phyloP scores from a whole-genome alignment of 2,113 vertebrate genomes.

The Mola mola region DNA sequence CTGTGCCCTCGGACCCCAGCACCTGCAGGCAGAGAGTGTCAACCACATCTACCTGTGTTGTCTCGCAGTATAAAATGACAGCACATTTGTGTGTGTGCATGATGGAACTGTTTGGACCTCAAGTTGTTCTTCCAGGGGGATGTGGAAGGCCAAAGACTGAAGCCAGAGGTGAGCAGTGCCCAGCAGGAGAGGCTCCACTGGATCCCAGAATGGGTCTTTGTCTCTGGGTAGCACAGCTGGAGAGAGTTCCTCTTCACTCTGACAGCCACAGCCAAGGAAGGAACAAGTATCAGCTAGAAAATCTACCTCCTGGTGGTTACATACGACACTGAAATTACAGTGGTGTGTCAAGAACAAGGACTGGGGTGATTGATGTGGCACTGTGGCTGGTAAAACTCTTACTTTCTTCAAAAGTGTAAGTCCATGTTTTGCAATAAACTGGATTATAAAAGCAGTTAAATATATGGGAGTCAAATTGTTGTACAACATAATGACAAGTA shows the following conservation, averaged over 20 bases:
- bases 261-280: no score
- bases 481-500: no score
- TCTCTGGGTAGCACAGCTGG: conserved; percentile 60
- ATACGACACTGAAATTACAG: no score
- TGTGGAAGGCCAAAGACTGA: conserved; percentile 86
- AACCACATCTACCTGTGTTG: neutral
- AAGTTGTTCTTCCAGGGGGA: conserved; percentile 86
- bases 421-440: no score
- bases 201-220: conserved; percentile 91
- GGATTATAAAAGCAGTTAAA: no score
- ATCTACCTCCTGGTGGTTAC: no score
- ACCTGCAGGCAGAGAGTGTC: conserved; percentile 62
- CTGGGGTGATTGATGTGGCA: no score
- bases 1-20: conserved; percentile 85
- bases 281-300: no score
- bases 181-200: conserved; percentile 84
- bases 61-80: neutral
- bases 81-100: neutral
- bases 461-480: no score
- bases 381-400: no score
- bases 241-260: conserved; percentile 45
- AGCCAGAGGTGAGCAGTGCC: conserved; percentile 91
- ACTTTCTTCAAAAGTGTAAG: no score
- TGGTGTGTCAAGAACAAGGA: no score
- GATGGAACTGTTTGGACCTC: conserved; percentile 62